These are phyloP conservation scores for Poeciliopsis turneri DNA, from an alignment of 2,797 vertebrate species.

Conservation along the genomic window DNA sequence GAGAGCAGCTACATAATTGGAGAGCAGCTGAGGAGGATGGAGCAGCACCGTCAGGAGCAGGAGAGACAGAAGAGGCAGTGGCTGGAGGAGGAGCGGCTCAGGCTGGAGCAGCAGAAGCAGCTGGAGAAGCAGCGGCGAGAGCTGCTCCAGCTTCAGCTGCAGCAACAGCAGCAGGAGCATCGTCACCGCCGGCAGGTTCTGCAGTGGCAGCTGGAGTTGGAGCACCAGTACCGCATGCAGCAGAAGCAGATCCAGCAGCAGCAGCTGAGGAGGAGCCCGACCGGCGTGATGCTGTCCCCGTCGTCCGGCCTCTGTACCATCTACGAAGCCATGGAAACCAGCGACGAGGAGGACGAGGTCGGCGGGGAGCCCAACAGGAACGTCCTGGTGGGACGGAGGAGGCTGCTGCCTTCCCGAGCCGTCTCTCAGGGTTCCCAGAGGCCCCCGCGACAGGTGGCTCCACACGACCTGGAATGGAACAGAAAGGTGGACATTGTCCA, in stretches of 20 bases:
- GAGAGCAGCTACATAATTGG: slow-evolving; percentile 5
- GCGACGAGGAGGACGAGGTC: slow-evolving; percentile 78
- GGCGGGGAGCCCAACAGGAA: slow-evolving; percentile 45
- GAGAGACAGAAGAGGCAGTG: slow-evolving; percentile 71
- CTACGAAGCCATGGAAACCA: slow-evolving; percentile 88
- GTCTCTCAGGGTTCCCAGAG: slow-evolving; percentile 28
- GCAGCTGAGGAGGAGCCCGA: slow-evolving; percentile 69
- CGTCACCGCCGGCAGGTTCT: slow-evolving; percentile 73
- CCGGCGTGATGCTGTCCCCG: slow-evolving; percentile 75
- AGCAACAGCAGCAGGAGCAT: slow-evolving; percentile 76
- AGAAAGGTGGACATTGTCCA: slow-evolving; percentile 85
- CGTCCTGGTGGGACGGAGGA: slow-evolving; percentile 22
- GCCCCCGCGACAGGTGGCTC: slow-evolving; percentile 55
- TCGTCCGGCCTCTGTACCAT: slow-evolving; percentile 90
- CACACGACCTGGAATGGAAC: slow-evolving; percentile 75
- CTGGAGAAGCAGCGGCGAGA: slow-evolving; percentile 77
- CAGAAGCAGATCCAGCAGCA: slow-evolving; percentile 76
- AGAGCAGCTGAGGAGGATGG: slow-evolving; percentile 65
- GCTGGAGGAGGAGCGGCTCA: slow-evolving; percentile 72
- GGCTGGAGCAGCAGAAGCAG: slow-evolving; percentile 75
- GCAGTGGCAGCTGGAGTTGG: slow-evolving; percentile 77
- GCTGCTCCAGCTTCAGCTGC: slow-evolving; percentile 78
- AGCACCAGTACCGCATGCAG: slow-evolving; percentile 79
- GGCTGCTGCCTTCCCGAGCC: neutral
- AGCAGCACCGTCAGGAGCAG: slow-evolving; percentile 71